A percentile compares a stretch with the other conserved stretches of the same genome.
These are phyloP conservation scores for Athripsodes cinereus DNA, from an alignment of 2,888 invertebrate species.

Conservation along the genomic window DNA sequence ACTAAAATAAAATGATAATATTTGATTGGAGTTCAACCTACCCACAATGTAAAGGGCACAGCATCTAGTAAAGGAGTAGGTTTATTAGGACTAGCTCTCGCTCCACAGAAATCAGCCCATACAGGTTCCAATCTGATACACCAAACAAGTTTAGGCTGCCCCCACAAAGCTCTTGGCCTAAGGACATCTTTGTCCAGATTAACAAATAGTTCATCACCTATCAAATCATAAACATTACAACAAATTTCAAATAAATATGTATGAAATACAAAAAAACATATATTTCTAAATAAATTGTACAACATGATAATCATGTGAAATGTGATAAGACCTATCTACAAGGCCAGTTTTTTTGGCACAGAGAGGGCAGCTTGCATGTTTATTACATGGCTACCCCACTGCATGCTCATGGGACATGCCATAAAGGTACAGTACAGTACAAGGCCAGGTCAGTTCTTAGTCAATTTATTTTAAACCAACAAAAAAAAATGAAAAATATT, in stretches of 20 bases:
- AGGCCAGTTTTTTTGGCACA: too few species aligned
- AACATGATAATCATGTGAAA: too few species aligned
- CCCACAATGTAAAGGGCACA: conserved; percentile 83
- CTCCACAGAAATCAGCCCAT: conserved; percentile 89
- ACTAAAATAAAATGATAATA: background rate
- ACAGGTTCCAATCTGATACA: conserved; percentile 82
- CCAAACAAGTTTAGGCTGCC: conserved; percentile 84
- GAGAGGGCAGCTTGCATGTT: too few species aligned
- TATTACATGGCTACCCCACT: too few species aligned
- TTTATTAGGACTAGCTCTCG: conserved; percentile 67
- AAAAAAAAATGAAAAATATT: too few species aligned
- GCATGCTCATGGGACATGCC: too few species aligned
- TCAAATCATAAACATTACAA: background rate
- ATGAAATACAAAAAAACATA: background rate
- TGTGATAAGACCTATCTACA: too few species aligned
- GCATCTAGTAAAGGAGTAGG: conserved; percentile 79
- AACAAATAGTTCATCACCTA: conserved; percentile 19
- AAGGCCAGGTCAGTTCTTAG: too few species aligned
- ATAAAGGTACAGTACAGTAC: too few species aligned
- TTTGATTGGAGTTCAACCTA: conserved; percentile 32
- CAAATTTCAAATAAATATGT: background rate
- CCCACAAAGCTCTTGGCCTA: conserved; percentile 59
- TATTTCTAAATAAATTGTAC: too few species aligned
- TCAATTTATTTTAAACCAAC: too few species aligned
- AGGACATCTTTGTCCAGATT: conserved; percentile 34